Conservation (phyloP, 1,140 invertebrate species). For the Bilobella aurantiaca region DNA sequence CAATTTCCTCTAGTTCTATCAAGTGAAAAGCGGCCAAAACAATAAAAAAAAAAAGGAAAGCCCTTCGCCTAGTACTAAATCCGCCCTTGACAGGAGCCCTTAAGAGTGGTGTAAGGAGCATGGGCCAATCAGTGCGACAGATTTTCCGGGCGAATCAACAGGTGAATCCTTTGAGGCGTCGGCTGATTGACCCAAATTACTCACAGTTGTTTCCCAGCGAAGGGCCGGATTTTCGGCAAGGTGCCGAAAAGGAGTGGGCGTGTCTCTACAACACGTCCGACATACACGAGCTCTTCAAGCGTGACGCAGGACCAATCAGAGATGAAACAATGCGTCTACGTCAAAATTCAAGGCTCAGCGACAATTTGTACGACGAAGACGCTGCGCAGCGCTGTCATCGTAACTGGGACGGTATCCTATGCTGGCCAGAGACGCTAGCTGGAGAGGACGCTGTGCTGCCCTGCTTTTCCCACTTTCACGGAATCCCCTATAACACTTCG, state of each 20-base stretch:
- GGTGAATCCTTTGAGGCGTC: background rate
- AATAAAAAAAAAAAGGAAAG: no score
- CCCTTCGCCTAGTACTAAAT: no score
- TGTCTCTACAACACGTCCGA: background rate
- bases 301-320: background rate
- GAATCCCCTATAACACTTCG: conserved; percentile 58
- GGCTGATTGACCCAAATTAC: background rate
- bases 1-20: no score
- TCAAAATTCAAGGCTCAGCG: background rate
- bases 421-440: conserved; percentile 62
- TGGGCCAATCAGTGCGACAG: no score
- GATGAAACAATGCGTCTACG: background rate
- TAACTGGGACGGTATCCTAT: conserved; percentile 55
- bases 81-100: background rate
- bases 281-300: background rate
- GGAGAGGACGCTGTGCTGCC: conserved; percentile 52
- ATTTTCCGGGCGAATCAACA: background rate
- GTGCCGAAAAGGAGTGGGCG: background rate
- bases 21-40: no score
- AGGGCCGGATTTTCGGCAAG: background rate
- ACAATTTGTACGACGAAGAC: background rate
- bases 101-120: background rate
- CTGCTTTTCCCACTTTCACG: conserved; percentile 64
- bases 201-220: background rate
- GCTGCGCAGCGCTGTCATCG: background rate